phyloP scores from a whole-genome alignment of 2,797 vertebrate genomes.

The Fistularia commersonii region DNA sequence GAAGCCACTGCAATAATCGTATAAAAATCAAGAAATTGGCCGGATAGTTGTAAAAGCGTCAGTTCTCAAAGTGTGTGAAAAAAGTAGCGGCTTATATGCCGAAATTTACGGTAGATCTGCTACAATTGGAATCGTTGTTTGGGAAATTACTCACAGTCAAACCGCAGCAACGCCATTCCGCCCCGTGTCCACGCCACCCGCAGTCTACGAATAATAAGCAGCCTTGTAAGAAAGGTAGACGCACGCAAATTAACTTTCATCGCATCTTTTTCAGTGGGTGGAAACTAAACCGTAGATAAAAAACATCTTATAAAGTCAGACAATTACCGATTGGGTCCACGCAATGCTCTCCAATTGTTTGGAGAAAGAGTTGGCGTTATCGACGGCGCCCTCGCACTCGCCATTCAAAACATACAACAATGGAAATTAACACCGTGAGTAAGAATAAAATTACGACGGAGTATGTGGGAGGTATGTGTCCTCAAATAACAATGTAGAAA shows the following conservation, averaged over 20 bases:
- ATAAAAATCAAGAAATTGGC: no score
- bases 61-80: no score
- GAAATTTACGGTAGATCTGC: slow-evolving; percentile 23
- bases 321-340: slow-evolving; percentile 18
- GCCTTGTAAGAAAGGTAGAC: slow-evolving; percentile 25
- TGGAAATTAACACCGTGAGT: slow-evolving; percentile 22
- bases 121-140: slow-evolving; percentile 27
- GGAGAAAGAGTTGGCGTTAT: slow-evolving; percentile 31
- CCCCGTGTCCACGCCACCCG: slow-evolving; percentile 49
- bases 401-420: slow-evolving; percentile 28
- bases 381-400: slow-evolving; percentile 38
- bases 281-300: slow-evolving; percentile 42
- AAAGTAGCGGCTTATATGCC: no score
- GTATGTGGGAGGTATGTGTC: slow-evolving; percentile 1
- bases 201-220: slow-evolving; percentile 48
- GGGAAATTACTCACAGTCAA: slow-evolving; percentile 38
- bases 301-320: slow-evolving; percentile 44
- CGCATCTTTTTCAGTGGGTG: slow-evolving; percentile 19
- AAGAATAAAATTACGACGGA: slow-evolving; percentile 14
- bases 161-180: slow-evolving; percentile 33
- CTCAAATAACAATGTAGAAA: not conserved
- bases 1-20: no score
- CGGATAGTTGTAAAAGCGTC: no score
- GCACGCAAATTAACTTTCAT: slow-evolving; percentile 35
- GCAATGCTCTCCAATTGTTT: slow-evolving; percentile 2